Base-by-base conservation (phyloP, 2,888 invertebrate genomes). In the Ormyrus labotus region DNA sequence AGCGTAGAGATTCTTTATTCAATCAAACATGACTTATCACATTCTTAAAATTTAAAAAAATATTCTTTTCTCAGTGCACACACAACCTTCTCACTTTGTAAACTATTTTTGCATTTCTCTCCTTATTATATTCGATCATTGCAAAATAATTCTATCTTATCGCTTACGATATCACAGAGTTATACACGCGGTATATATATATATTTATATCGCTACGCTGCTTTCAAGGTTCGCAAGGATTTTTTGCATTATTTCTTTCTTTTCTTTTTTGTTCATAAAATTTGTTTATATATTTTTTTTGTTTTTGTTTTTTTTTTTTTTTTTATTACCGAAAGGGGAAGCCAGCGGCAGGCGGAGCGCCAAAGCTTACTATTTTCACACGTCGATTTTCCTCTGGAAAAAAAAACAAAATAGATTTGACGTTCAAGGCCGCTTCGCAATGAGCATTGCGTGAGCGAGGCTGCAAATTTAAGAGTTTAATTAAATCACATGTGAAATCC, bases 111-210 rank as follows among this genome's bases (percentile, higher is more conserved):
- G 67, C 77, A 83, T 71, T 67, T 81, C 71, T 80, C 45, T 50
- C 74, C 74, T 51, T 65, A 63, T 53, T 67, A 71, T 65, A 81
- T 78, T 84, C 82, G 84, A 85, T 88, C 85, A 86, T 87, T 80
- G 80, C 75, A 82, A 89, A 89, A 88, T 90, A 90, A 88, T 86
- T 90, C 87, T 89, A 89, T 85, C 90, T 90, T 90, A 90, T 87
- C 88, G 87, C 88, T 87, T 90, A 90, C 88, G 87, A 86, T 90
- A 90, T 90, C 90, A 90, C 90, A 90, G 90, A 90, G 88, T 89
- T 88, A 89, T 78, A 78, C 89, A 88, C 88, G 87, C 88, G 87
- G 87, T 89, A 82, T 79, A 70, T 65, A 70, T 65, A 51, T 72
- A 68, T 75, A n/a, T 64, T 63, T 71, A 68, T 75, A 87, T 88